A percentile compares a stretch with the other conserved stretches of the same genome.
These are phyloP conservation scores for Vollenhovia emeryi DNA, from an alignment of 1,140 invertebrate genomes.

Conservation along the genomic window DNA sequence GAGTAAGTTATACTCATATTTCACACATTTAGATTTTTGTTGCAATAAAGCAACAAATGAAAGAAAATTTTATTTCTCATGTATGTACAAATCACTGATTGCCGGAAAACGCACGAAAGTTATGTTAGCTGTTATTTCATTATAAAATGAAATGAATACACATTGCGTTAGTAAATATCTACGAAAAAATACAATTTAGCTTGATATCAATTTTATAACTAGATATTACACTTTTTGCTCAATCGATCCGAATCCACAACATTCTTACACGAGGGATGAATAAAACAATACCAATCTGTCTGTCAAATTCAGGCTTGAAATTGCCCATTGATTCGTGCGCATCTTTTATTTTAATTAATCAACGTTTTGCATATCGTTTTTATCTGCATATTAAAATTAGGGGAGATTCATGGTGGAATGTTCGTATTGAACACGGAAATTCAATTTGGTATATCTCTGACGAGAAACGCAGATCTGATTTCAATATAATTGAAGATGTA, in stretches of 20 bases:
- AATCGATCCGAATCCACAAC: not conserved
- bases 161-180: not conserved
- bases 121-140: not conserved
- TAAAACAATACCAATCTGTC: not conserved
- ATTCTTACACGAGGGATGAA: not conserved
- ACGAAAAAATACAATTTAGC: too few relatives aligned
- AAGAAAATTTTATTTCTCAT: not conserved
- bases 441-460: slow-evolving; percentile 1
- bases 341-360: slow-evolving; percentile 27
- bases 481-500: slow-evolving; percentile 28
- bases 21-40: not conserved
- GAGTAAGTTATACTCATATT: not conserved
- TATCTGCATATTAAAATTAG: slow-evolving; percentile 41
- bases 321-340: not conserved
- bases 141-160: not conserved
- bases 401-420: slow-evolving; percentile 1
- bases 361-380: slow-evolving; percentile 32
- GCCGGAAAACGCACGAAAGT: not conserved
- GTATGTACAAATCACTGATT: not conserved
- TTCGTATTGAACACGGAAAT: slow-evolving; percentile 34
- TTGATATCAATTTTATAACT: not conserved
- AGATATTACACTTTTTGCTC: not conserved
- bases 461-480: not conserved
- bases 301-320: not conserved
- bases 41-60: not conserved